phyloP scores from a whole-genome alignment of 2,113 vertebrate genomes.

The Lasiurus borealis region DNA sequence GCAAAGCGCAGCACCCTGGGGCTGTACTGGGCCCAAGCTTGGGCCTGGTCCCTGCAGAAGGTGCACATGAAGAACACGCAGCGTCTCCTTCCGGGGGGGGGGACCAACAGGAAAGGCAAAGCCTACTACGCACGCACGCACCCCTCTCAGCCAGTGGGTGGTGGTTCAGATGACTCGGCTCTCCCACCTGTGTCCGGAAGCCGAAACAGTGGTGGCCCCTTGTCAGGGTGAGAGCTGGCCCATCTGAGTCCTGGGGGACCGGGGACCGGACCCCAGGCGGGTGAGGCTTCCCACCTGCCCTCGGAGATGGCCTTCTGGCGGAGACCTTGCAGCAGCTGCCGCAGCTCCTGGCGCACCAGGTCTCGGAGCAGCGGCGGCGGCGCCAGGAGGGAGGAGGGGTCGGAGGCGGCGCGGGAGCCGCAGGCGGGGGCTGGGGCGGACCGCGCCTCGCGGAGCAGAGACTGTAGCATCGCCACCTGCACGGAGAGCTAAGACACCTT shows the following conservation, averaged over 20 bases:
- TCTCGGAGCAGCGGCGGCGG: slow-evolving; percentile 91
- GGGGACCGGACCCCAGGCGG: background rate
- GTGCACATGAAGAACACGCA: background rate
- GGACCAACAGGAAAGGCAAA: background rate
- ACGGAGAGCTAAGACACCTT: slow-evolving; percentile 59
- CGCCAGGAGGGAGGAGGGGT: slow-evolving; percentile 82
- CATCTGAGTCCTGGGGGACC: background rate
- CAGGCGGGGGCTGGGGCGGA: slow-evolving; percentile 7
- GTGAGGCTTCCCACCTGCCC: slow-evolving; percentile 81
- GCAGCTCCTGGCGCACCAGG: slow-evolving; percentile 91
- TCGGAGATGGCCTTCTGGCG: slow-evolving; percentile 80
- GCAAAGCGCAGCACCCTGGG: slow-evolving; percentile 89
- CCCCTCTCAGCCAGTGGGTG: too few relatives aligned
- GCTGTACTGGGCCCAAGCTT: slow-evolving; percentile 87
- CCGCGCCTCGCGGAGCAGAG: slow-evolving; percentile 84
- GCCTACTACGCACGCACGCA: background rate
- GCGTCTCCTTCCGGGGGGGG: background rate
- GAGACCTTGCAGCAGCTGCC: slow-evolving; percentile 87
- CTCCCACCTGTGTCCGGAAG: too few relatives aligned
- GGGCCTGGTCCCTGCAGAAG: slow-evolving; percentile 85
- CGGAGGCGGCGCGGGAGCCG: slow-evolving; percentile 14
- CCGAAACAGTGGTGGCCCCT: background rate
- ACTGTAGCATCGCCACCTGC: slow-evolving; percentile 87
- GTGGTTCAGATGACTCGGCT: too few relatives aligned
- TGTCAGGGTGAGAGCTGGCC: background rate